These are phyloP conservation scores for Plecotus auritus DNA, from an alignment of 2,113 vertebrate species.

Conservation along the genomic window DNA sequence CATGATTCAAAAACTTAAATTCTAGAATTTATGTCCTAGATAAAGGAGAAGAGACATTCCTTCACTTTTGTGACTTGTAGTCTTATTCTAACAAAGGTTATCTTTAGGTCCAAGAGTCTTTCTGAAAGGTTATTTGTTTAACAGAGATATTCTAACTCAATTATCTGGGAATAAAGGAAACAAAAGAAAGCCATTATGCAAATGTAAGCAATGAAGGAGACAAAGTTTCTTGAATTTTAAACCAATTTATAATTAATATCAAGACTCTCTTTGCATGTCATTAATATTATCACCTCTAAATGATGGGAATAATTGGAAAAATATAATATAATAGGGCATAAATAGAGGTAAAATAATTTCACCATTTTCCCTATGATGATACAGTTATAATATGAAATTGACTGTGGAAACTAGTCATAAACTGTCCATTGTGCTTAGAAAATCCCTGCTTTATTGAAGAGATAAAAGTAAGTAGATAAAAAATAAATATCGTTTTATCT, in stretches of 20 bases:
- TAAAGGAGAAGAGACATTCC: neutral
- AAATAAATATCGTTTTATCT: neutral
- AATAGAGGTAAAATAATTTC: neutral
- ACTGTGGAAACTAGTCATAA: neutral
- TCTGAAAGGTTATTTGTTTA: constrained; percentile 36
- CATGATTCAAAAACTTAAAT: neutral
- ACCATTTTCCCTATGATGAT: neutral
- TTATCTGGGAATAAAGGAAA: constrained; percentile 43
- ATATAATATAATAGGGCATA: neutral
- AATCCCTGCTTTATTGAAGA: neutral
- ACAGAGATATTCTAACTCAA: constrained; percentile 39
- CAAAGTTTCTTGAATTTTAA: constrained; percentile 46
- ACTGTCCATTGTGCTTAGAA: neutral
- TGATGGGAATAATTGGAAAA: neutral
- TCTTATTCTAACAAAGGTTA: neutral
- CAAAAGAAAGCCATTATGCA: constrained; percentile 41
- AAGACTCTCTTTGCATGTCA: neutral
- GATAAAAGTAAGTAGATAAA: neutral
- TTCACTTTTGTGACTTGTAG: neutral
- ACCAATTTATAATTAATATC: constrained; percentile 40
- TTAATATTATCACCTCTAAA: constrained; percentile 44
- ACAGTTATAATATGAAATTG: neutral
- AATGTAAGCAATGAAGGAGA: constrained; percentile 30
- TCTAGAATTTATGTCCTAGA: neutral
- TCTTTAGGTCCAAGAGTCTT: neutral